Percentiles rank a stretch among this genome's conserved stretches.
Conservation (phyloP, 2,888 invertebrate species). For the Mamestra brassicae region DNA sequence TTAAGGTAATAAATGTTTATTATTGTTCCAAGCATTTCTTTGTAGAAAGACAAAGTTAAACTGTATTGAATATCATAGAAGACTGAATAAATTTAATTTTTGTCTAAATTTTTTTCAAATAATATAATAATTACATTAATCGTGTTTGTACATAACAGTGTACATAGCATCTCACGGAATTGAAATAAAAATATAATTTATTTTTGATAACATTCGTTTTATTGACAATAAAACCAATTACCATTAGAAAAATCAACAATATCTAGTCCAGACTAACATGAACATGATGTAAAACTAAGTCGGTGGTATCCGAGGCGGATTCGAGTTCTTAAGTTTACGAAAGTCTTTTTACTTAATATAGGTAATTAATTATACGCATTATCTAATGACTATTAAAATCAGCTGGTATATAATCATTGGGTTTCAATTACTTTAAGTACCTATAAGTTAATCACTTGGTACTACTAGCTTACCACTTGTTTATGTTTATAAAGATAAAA, state of each 20-base stretch:
- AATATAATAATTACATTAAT: slow-evolving; percentile 71
- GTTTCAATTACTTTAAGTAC: slow-evolving; percentile 14
- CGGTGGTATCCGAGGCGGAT: slow-evolving; percentile 66
- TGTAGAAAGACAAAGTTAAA: slow-evolving; percentile 77
- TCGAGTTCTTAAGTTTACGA: slow-evolving; percentile 37
- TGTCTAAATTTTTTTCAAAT: slow-evolving; percentile 76
- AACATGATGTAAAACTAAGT: slow-evolving; percentile 65
- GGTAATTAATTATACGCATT: slow-evolving; percentile 10
- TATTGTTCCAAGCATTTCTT: slow-evolving; percentile 56
- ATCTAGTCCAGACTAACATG: slow-evolving; percentile 58
- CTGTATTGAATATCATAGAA: slow-evolving; percentile 86
- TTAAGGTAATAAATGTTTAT: slow-evolving; percentile 29
- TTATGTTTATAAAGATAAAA: background rate
- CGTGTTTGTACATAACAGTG: slow-evolving; percentile 81
- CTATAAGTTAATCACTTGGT: background rate
- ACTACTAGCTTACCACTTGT: background rate
- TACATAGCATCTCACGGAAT: slow-evolving; percentile 76
- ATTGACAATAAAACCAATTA: slow-evolving; percentile 71
- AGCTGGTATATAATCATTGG: slow-evolving; percentile 13
- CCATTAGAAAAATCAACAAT: slow-evolving; percentile 60
- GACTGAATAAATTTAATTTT: slow-evolving; percentile 87
- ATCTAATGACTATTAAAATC: slow-evolving; percentile 37
- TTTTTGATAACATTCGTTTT: slow-evolving; percentile 83
- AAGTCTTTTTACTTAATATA: slow-evolving; percentile 23
- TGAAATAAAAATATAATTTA: slow-evolving; percentile 87